Evolutionary conservation across 2,797 vertebrate genomes (phyloP).

Genomic region (Acrossocheilus wenchowensis): DNA sequence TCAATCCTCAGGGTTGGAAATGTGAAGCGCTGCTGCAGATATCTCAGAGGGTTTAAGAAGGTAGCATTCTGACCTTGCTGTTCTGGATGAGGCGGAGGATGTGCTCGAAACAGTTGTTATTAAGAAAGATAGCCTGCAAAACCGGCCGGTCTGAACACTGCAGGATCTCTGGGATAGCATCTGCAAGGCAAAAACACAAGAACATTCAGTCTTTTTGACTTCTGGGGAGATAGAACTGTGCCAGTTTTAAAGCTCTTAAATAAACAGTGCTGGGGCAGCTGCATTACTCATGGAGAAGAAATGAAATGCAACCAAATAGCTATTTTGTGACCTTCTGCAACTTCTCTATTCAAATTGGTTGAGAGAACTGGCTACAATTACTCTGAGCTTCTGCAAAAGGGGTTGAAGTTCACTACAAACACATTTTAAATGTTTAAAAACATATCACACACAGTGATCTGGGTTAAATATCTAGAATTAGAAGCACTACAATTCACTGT

Average conservation of each 20-base stretch:
- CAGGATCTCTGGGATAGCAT: constrained; percentile 92
- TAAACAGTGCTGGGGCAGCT: not conserved
- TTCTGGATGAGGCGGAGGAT: constrained; percentile 95
- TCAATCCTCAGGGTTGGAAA: not conserved
- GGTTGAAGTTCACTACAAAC: not conserved
- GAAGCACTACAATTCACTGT: not conserved
- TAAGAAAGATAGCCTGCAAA: constrained; percentile 94
- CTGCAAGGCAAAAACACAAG: constrained; percentile 70
- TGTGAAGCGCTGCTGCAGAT: not conserved
- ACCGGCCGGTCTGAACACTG: constrained; percentile 90
- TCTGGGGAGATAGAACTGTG: constrained; percentile 1
- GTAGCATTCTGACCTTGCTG: constrained; percentile 87
- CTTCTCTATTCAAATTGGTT: constrained; percentile 17
- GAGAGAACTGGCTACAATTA: not conserved
- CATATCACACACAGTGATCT: constrained; percentile 9
- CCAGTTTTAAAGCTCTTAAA: not conserved
- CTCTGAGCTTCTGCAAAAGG: not conserved
- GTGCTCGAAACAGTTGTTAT: constrained; percentile 99
- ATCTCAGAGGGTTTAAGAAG: not conserved
- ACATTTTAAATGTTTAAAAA: constrained; percentile 16
- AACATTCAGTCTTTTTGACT: constrained; percentile 9
- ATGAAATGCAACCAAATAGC: constrained; percentile 3
- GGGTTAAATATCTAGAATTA: not conserved
- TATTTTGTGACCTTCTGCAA: constrained; percentile 4
- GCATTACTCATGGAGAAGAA: not conserved